Evolutionary conservation across 2,797 vertebrate genomes (phyloP).

Genomic region (Buphagus erythrorhynchus): DNA sequence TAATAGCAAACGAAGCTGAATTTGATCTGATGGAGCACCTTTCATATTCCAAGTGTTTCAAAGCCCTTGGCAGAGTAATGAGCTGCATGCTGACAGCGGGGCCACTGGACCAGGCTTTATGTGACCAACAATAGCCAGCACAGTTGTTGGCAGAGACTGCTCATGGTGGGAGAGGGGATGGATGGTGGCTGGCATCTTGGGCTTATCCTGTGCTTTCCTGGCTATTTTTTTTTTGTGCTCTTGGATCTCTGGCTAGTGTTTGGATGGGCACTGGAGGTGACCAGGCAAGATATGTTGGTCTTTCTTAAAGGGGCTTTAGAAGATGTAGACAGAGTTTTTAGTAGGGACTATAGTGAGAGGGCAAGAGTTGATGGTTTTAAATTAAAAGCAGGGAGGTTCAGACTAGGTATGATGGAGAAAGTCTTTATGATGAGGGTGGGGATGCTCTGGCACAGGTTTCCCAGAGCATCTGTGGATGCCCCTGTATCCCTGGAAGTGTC

Average conservation of each 20-base stretch:
- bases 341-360: rapidly evolving
- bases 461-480: background rate
- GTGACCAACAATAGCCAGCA: conserved; percentile 6
- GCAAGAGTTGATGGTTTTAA: background rate
- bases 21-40: conserved; percentile 41
- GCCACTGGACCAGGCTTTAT: background rate
- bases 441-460: rapidly evolving
- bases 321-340: background rate
- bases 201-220: background rate
- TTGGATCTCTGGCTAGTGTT: background rate
- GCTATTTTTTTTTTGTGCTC: background rate
- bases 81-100: background rate
- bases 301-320: background rate
- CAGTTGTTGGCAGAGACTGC: background rate
- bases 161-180: background rate
- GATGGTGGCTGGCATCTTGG: background rate
- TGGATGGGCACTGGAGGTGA: background rate
- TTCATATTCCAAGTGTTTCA: conserved; percentile 38
- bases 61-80: conserved; percentile 42
- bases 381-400: background rate
- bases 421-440: rapidly evolving
- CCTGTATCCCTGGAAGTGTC: background rate
- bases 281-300: background rate
- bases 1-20: conserved; percentile 9
- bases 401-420: background rate